These are phyloP conservation scores for Lutjanus erythropterus DNA, from an alignment of 2,113 vertebrate genomes.

Conservation along the genomic window DNA sequence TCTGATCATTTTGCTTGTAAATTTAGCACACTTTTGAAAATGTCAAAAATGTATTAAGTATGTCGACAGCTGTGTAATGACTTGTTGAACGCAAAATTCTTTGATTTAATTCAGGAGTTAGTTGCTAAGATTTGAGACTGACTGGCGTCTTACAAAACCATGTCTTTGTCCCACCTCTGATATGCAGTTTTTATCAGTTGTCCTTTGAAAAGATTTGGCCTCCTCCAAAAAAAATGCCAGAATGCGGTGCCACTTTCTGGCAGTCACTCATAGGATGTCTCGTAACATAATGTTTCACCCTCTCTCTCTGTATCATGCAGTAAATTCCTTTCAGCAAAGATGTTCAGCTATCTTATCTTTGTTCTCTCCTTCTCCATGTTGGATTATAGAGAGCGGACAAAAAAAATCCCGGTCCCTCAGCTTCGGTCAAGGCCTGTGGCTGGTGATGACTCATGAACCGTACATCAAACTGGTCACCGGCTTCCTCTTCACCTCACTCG, in stretches of 20 bases:
- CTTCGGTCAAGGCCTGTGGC: conserved; percentile 89
- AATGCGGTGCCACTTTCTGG: neutral
- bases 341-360: neutral
- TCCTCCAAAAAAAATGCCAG: neutral
- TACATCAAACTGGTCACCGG: conserved; percentile 92
- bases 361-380: neutral
- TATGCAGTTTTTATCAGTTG: neutral
- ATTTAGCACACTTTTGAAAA: too few relatives aligned
- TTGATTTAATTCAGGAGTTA: neutral
- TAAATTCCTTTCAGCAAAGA: neutral
- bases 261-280: neutral
- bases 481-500: conserved; percentile 96
- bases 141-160: neutral
- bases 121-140: neutral
- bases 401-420: conserved; percentile 81
- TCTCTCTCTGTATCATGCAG: too few relatives aligned
- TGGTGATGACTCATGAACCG: conserved; percentile 91
- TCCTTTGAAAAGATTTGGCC: neutral
- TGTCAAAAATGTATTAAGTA: neutral
- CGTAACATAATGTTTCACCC: neutral
- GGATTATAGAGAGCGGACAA: conserved; percentile 77
- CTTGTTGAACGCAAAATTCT: too few relatives aligned
- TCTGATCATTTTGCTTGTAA: too few relatives aligned
- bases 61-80: neutral
- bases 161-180: neutral